phyloP scores from a whole-genome alignment of 2,113 vertebrate genomes.

The Ascaphus truei region DNA sequence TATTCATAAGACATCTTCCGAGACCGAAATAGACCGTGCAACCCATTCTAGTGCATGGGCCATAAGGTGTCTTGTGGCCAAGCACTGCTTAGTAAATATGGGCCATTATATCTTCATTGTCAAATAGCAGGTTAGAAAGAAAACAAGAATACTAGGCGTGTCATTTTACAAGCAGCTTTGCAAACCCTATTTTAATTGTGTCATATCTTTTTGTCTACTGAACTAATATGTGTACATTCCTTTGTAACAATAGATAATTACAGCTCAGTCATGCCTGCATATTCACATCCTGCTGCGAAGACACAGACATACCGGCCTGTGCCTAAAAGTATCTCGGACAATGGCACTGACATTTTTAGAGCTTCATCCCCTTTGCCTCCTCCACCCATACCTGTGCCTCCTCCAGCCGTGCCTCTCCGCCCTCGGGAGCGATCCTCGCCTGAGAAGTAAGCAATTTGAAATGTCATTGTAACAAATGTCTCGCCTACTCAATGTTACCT shows the following conservation, averaged over 20 bases:
- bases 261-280: slow-evolving; percentile 60
- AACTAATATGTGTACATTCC: slow-evolving; percentile 19
- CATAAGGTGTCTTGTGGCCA: too few relatives aligned
- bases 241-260: slow-evolving; percentile 65
- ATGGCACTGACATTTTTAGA: slow-evolving; percentile 61
- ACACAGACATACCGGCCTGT: slow-evolving; percentile 92
- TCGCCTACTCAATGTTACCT: too few relatives aligned
- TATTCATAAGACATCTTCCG: too few relatives aligned
- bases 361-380: slow-evolving; percentile 61
- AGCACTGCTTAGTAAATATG: too few relatives aligned
- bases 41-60: too few relatives aligned
- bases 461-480: neutral
- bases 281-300: slow-evolving; percentile 86
- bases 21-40: too few relatives aligned
- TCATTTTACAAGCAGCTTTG: too few relatives aligned
- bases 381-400: slow-evolving; percentile 69
- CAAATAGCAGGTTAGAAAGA: too few relatives aligned
- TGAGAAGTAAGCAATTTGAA: slow-evolving; percentile 73
- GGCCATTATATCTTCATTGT: slow-evolving; percentile 45
- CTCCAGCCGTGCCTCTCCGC: slow-evolving; percentile 72
- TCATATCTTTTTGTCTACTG: neutral
- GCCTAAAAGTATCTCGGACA: slow-evolving; percentile 83
- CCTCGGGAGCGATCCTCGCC: slow-evolving; percentile 72
- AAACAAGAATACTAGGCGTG: too few relatives aligned
- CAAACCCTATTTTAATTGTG: too few relatives aligned